These are phyloP conservation scores for Manacus vitellinus DNA, from an alignment of 2,113 vertebrate genomes.

Conservation along the genomic window DNA sequence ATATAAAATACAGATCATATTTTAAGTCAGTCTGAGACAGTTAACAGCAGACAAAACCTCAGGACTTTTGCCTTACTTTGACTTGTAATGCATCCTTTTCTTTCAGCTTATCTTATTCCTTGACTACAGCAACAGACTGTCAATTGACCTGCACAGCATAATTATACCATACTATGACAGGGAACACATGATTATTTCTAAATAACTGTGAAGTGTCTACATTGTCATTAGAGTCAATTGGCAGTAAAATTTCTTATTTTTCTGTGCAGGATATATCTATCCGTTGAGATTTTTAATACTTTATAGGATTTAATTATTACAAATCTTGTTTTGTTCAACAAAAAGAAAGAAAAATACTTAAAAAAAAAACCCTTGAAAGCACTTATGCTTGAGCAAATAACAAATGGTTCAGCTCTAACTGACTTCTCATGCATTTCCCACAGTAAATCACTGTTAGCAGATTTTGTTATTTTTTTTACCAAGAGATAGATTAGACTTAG, in stretches of 20 bases:
- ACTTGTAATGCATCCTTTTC: not conserved
- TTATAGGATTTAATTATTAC: not conserved
- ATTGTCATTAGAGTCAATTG: not conserved
- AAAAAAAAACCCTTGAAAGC: not conserved
- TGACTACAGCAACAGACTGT: not conserved
- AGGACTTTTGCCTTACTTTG: not conserved
- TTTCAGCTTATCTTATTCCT: not conserved
- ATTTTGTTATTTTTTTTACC: not conserved
- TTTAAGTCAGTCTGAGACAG: not conserved
- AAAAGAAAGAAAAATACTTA: not conserved
- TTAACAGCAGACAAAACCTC: not conserved
- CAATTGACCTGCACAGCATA: not conserved
- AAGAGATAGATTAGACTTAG: not conserved
- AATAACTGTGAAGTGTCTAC: not conserved
- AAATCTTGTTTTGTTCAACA: not conserved
- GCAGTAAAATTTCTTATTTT: not conserved
- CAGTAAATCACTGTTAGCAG: conserved; percentile 1
- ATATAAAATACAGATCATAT: not conserved
- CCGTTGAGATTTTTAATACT: not conserved
- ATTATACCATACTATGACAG: not conserved
- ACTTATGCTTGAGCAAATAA: not conserved
- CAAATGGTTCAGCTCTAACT: not conserved
- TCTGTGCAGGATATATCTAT: not conserved
- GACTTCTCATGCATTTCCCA: not conserved
- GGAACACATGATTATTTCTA: not conserved